A percentile compares a stretch with the other conserved stretches of the same genome.
Conservation (phyloP, 2,888 invertebrate genomes). For the Coenonympha glycerion region DNA sequence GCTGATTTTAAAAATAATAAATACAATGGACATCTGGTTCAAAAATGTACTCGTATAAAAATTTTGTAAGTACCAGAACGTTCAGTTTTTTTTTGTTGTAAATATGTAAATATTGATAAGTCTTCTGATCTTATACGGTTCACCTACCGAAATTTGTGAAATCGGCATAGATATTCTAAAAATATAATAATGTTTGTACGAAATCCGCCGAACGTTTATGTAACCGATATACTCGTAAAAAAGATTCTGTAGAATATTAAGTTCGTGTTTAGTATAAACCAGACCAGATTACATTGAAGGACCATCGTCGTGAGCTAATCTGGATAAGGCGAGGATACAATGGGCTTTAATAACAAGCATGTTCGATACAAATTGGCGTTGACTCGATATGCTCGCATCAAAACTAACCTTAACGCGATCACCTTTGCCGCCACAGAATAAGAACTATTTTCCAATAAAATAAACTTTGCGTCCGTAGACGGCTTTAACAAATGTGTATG, state of each 20-base stretch:
- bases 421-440: conserved; percentile 8
- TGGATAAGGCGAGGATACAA: conserved; percentile 51
- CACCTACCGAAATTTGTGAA: no score
- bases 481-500: conserved; percentile 19
- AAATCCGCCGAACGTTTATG: no score
- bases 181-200: no score
- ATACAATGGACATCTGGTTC: no score
- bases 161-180: no score
- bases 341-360: conserved; percentile 69
- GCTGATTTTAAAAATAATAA: background rate
- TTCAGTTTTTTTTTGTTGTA: no score
- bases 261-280: conserved; percentile 11
- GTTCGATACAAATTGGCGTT: conserved; percentile 63
- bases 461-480: conserved; percentile 1
- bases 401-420: conserved; percentile 24
- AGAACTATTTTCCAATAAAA: conserved; percentile 13
- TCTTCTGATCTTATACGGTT: no score
- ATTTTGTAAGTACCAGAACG: no score
- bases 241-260: conserved; percentile 1
- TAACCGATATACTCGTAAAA: no score
- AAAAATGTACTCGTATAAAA: no score
- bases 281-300: conserved; percentile 21
- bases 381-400: conserved; percentile 45
- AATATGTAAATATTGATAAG: no score
- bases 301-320: conserved; percentile 45